Base-by-base conservation (phyloP, 2,797 vertebrate species). In the Varecia variegata region DNA sequence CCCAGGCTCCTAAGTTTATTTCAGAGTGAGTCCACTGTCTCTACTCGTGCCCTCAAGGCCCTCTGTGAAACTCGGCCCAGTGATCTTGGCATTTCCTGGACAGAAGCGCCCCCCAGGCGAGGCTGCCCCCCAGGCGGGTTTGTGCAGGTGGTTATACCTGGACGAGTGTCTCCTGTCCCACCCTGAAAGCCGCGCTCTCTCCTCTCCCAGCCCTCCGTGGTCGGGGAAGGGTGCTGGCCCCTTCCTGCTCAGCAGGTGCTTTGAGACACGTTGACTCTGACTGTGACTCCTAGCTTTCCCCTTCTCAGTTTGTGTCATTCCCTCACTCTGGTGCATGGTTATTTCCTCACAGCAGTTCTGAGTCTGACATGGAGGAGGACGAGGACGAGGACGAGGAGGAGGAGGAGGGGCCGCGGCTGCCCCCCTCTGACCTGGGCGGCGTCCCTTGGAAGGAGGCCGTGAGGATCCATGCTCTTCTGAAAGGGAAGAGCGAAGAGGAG, bases 381-480 rank as follows among this genome's bases (percentile, higher is more conserved):
- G 43, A 45, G 43, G 43, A 45, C 2, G 43, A 99, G 2, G 99
- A 99, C 84, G 99, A 99, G 67, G 98, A 99, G 0, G 99, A 99
- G 88, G 99, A 99, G 71, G 98, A 99, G 0, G 99, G 98, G 10
- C 97, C 97, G 4, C 98, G 98, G 5, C 97, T 98, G 1, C 99
- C 97, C 3, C 90, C 96, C 88, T 99, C 99, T 0, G 99, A 99
- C 97, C 98, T 99, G 67, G 99, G 99, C 0, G 99, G 99, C 0
- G 99, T 99, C 67, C 99, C 99, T 0, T 99, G 99, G 99, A 99
- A 99, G 96, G 99, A 99, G 97, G 99, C 99, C 0, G 99, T 99
- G n/a, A 98, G 99, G 97, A 99, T 99, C 93, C 99, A 99, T 0
- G 99, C 99, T 90, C 99, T 99, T 74, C 98, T 99, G 96, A 99